Evolutionary conservation across 1,140 invertebrate species (phyloP), one percentile per base, ranked within the genome.

Genomic region (Ylistrum balloti): DNA sequence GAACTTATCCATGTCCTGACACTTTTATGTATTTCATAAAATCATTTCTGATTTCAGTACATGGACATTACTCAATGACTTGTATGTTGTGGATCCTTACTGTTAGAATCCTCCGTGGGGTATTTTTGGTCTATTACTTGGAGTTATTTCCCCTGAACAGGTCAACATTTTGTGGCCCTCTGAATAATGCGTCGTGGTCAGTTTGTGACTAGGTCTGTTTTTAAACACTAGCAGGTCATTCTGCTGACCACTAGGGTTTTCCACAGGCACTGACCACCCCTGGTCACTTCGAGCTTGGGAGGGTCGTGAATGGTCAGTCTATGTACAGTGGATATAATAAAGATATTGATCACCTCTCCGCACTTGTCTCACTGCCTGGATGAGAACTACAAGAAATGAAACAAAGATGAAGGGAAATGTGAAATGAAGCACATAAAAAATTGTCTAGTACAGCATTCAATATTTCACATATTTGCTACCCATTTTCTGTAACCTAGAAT

Each of bases 171-270:
- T 1, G 10, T 17, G 9, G 5, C 56, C 56, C n/a, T 74, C n/a
- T n/a, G n/a, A n/a, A n/a, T 22, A 74, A 5, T 74, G n/a, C 22
- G n/a, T 28, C 7, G 22, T 74, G 56, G n/a, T 74, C 56, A 74
- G 56, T 74, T 74, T 74, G 56, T 74, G 56, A 74, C 56, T 74
- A 74, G 56, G 56, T 74, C 56, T 74, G 56, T 74, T n/a, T n/a
- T n/a, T 28, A 5, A 74, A 74, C 56, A n/a, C 56, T 1, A 28
- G 56, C 56, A 28, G 56, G n/a, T 74, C 22, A 74, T 9, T 74
- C 56, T 74, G 5, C 13, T 38, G 35, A 38, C 35, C 13, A n/a
- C 56, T 74, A 28, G 56, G n/a, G 56, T 74, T 74, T 74, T 74
- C 41, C 56, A 74, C 56, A 74, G 56, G n/a, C 1, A n/a, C 22